phyloP scores from a whole-genome alignment of 2,113 vertebrate species.

The Dissostichus mawsoni region DNA sequence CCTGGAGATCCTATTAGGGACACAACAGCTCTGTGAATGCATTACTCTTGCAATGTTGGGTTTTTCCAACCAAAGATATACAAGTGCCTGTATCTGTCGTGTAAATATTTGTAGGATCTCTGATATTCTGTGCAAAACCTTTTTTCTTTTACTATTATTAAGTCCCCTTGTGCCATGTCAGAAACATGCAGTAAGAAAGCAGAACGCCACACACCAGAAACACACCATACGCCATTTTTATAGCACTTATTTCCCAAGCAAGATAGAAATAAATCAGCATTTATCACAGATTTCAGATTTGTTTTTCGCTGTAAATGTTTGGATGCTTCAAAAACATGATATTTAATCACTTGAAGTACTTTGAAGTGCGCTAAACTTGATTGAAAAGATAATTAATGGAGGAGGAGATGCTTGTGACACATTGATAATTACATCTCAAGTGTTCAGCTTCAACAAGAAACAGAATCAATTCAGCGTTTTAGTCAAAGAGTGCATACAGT shows the following conservation, averaged over 20 bases:
- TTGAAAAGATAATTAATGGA: background rate
- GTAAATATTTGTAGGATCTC: slow-evolving; percentile 95
- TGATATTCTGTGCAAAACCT: slow-evolving; percentile 77
- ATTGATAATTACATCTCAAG: background rate
- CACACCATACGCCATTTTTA: slow-evolving; percentile 9
- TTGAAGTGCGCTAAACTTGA: slow-evolving; percentile 1
- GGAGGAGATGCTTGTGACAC: background rate
- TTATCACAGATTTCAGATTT: background rate
- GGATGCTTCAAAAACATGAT: slow-evolving; percentile 1
- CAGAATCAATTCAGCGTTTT: slow-evolving; percentile 5
- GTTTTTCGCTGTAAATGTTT: slow-evolving; percentile 16
- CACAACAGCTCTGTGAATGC: slow-evolving; percentile 91
- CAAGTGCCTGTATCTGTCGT: slow-evolving; percentile 99
- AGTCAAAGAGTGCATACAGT: background rate
- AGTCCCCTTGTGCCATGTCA: slow-evolving; percentile 82
- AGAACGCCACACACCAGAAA: slow-evolving; percentile 9
- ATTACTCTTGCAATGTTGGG: slow-evolving; percentile 94
- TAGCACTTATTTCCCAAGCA: slow-evolving; percentile 13
- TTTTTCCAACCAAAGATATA: slow-evolving; percentile 99
- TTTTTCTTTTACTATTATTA: slow-evolving; percentile 4
- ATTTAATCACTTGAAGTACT: background rate
- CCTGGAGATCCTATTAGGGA: slow-evolving; percentile 81
- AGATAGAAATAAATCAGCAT: background rate
- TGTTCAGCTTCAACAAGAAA: slow-evolving; percentile 5
- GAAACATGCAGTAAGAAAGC: slow-evolving; percentile 61